phyloP scores from a whole-genome alignment of 2,113 vertebrate species.

The Vulpes vulpes region DNA sequence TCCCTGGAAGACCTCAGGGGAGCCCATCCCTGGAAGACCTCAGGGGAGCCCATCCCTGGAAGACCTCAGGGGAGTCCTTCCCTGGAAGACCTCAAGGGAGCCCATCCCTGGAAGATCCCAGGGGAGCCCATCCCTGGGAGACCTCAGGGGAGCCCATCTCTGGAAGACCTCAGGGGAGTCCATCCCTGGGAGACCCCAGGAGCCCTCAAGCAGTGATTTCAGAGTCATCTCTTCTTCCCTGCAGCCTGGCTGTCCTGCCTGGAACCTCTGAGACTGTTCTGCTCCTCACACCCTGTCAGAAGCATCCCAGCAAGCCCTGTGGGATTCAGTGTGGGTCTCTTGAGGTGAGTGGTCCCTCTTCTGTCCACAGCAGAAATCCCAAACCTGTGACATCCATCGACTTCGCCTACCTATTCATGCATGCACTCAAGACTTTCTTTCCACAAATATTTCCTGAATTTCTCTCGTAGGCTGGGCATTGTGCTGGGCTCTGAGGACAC shows the following conservation, averaged over 20 bases:
- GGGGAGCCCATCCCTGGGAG: too few species aligned
- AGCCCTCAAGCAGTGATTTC: not conserved
- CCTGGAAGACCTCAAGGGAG: not conserved
- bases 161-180: not conserved
- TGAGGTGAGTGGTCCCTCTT: slow-evolving; percentile 6
- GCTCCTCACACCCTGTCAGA: not conserved
- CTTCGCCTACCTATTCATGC: slow-evolving; percentile 27
- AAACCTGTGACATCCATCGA: slow-evolving; percentile 7
- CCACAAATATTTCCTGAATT: slow-evolving; percentile 50
- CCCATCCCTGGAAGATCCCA: not conserved
- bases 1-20: not conserved
- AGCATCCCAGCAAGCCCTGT: not conserved
- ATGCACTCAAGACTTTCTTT: not conserved
- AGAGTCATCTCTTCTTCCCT: not conserved
- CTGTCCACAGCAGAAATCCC: slow-evolving; percentile 19
- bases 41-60: not conserved
- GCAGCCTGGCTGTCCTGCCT: not conserved
- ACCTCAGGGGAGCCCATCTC: not conserved
- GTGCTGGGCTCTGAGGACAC: not conserved
- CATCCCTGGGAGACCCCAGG: not conserved
- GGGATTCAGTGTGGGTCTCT: slow-evolving; percentile 8
- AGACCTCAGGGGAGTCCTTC: not conserved
- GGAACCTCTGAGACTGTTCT: not conserved
- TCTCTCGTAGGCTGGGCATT: not conserved
- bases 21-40: too few species aligned